Percentiles rank a stretch among this genome's conserved stretches.
phyloP scores from a whole-genome alignment of 2,113 vertebrate species.

The Geococcyx californianus region DNA sequence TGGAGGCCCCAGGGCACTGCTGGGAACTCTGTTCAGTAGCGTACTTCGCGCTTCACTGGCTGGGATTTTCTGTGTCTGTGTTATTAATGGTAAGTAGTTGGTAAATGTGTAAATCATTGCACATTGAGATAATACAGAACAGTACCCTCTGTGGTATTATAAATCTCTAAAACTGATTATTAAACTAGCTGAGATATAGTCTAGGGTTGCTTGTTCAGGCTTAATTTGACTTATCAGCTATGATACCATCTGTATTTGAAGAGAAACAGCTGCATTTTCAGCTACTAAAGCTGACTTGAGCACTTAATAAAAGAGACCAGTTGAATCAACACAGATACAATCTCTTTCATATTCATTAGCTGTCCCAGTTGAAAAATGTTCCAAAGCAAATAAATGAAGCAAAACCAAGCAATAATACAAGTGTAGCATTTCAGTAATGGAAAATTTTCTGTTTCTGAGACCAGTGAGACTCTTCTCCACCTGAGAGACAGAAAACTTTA shows the following conservation, averaged over 20 bases:
- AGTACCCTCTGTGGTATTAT: slow-evolving; percentile 26
- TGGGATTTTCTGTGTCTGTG: not conserved
- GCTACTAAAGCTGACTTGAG: slow-evolving; percentile 53
- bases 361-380: slow-evolving; percentile 19
- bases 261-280: slow-evolving; percentile 59
- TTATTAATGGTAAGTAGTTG: slow-evolving; percentile 59
- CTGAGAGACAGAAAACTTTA: not conserved
- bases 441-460: slow-evolving; percentile 13
- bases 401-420: not conserved
- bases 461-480: not conserved
- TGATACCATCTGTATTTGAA: slow-evolving; percentile 54
- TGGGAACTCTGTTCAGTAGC: not conserved
- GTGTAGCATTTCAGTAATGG: not conserved
- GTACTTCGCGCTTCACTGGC: not conserved
- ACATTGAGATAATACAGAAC: slow-evolving; percentile 33
- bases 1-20: not conserved
- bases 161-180: slow-evolving; percentile 64
- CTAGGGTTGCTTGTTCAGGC: slow-evolving; percentile 58
- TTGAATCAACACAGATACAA: slow-evolving; percentile 58
- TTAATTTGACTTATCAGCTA: slow-evolving; percentile 71
- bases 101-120: slow-evolving; percentile 47
- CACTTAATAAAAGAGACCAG: slow-evolving; percentile 11
- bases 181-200: slow-evolving; percentile 58
- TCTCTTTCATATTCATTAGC: slow-evolving; percentile 47
- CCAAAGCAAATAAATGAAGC: slow-evolving; percentile 35